Base-by-base conservation (phyloP, 2,888 invertebrate genomes). In the Torymus aiolomorphi region DNA sequence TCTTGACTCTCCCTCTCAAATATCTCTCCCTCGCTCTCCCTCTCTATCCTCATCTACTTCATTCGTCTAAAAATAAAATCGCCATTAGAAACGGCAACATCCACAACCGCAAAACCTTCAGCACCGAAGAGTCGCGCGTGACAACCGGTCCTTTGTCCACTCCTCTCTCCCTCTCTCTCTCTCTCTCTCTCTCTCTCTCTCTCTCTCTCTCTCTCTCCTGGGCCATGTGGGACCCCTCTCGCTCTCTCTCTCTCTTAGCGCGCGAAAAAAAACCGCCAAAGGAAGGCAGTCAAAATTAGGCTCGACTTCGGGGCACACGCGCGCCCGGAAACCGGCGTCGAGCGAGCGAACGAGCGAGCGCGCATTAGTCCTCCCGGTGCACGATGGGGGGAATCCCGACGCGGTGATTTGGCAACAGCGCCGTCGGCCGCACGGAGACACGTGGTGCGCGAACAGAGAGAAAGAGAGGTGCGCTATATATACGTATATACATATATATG, bases 281-380 rank as follows among this genome's bases (percentile, higher is more conserved):
- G 56, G 73, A 65, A 81, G 67, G 67, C 69, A 77, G 77, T 76
- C 67, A 61, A 77, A 80, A 77, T 77, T 69, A 77, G 74, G 70
- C 70, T 71, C 16, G 51, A 80, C 76, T 73, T 66, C 18, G 49
- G 70, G 51, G 42, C 75, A 75, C 49, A 66, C 66, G 61, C 70
- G 74, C 79, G 74, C 62, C 80, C 76, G 76, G 72, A 80, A 80
- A 80, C 72, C 76, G 51, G 56, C 61, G 42, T 54, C 57, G 20
- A 61, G 62, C 66, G 10, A 42, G 1, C 61, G 11, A 49, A 31
- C 56, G n/a, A 3, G 31, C n/a, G 42, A 18, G 24, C 54, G n/a
- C n/a, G 49, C 49, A 67, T 18, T 18, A 52, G n/a, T 61, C 31
- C 20, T 61, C 67, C 42, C 61, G 52, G 11, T 61, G 61, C 71